phyloP scores from a whole-genome alignment of 2,888 invertebrate species.

The Agrypnus murinus region DNA sequence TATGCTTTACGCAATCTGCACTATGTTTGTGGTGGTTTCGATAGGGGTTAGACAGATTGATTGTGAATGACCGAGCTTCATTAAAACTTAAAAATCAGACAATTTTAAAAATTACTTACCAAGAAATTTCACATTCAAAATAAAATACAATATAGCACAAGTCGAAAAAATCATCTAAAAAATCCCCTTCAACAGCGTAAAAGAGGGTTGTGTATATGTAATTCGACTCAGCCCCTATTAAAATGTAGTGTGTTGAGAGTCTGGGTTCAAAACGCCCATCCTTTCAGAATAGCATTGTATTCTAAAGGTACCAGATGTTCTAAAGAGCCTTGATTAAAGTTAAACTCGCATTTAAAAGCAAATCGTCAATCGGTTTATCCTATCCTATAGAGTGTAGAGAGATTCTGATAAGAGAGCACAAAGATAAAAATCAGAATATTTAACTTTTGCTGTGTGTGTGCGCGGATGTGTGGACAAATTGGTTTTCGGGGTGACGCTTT shows the following conservation, averaged over 20 bases:
- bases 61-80: too few relatives aligned
- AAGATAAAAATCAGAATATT: conserved; percentile 67
- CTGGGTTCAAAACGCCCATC: conserved; percentile 64
- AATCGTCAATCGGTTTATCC: conserved; percentile 65
- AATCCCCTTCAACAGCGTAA: conserved; percentile 1
- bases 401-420: conserved; percentile 66
- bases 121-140: too few relatives aligned
- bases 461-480: conserved; percentile 11
- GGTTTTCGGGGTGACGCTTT: conserved; percentile 27
- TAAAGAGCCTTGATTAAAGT: conserved; percentile 69
- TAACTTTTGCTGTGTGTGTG: conserved; percentile 57
- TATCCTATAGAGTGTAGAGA: too few relatives aligned
- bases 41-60: too few relatives aligned
- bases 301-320: conserved; percentile 69
- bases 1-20: too few relatives aligned
- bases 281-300: conserved; percentile 61
- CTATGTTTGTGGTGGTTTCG: too few relatives aligned
- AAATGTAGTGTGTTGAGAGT: conserved; percentile 58
- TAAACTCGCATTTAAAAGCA: conserved; percentile 69
- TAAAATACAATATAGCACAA: too few relatives aligned
- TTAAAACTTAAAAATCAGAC: too few relatives aligned
- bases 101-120: too few relatives aligned
- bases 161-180: conserved; percentile 1
- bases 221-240: conserved; percentile 66
- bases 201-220: conserved; percentile 59